Evolutionary conservation across 1,140 invertebrate genomes (phyloP).

Genomic region (Halyomorpha halys): DNA sequence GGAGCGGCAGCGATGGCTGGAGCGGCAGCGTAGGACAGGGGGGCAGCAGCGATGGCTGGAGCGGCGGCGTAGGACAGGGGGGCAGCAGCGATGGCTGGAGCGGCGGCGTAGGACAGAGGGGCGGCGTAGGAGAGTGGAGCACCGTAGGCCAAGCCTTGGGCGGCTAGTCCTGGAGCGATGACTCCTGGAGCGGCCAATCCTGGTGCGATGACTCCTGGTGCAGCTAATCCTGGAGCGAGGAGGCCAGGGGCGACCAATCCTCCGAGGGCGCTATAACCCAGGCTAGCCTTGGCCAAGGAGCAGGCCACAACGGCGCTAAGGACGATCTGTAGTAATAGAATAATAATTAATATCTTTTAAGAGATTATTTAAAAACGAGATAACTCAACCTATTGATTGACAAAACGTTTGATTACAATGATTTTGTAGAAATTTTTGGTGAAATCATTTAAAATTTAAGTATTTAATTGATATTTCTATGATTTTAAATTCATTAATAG

Average conservation of each 20-base stretch:
- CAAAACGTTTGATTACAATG: too few relatives aligned
- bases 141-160: slow-evolving; percentile 23
- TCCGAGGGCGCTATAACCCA: slow-evolving; percentile 27
- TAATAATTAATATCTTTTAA: background rate
- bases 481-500: too few relatives aligned
- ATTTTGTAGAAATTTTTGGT: too few relatives aligned
- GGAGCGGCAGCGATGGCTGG: slow-evolving; percentile 11
- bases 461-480: too few relatives aligned
- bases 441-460: too few relatives aligned
- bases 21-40: slow-evolving; percentile 26
- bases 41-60: slow-evolving; percentile 29
- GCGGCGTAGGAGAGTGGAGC: slow-evolving; percentile 19
- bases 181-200: slow-evolving; percentile 26
- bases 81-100: slow-evolving; percentile 23
- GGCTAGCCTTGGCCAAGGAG: slow-evolving; percentile 28
- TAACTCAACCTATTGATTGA: too few relatives aligned
- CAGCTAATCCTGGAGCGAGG: slow-evolving; percentile 18
- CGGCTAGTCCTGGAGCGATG: slow-evolving; percentile 36
- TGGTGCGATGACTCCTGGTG: slow-evolving; percentile 18
- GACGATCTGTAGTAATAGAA: slow-evolving; percentile 32
- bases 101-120: slow-evolving; percentile 27
- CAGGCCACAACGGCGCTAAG: slow-evolving; percentile 33
- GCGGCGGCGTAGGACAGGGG: slow-evolving; percentile 29
- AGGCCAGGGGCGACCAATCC: slow-evolving; percentile 23
- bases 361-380: too few relatives aligned